Base-by-base conservation (phyloP, 2,797 vertebrate genomes). In the Etheostoma perlongum region DNA sequence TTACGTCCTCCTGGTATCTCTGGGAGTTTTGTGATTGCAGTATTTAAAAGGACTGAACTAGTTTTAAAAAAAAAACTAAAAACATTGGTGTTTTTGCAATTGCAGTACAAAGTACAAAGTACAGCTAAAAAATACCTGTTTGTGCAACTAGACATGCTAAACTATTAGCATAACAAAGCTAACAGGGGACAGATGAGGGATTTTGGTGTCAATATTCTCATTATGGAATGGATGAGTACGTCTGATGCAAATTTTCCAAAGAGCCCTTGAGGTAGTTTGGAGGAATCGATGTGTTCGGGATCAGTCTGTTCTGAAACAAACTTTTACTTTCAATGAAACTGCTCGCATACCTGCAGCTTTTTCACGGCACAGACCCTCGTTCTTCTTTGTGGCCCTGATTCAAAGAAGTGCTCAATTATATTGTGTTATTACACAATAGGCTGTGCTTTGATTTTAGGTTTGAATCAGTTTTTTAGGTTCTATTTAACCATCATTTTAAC, bases 191-290 rank as follows among this genome's bases (percentile, higher is more conserved):
- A 40, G 25, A 14, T 27, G 9, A 21, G 47, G 19, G 46, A 47
- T 15, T 40, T 51, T 65, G 18, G 18, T 40, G 46, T 71, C 15
- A 44, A n/a, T 23, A 11, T 61, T 54, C 36, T 23, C 12, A 44
- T 44, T 44, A 11, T 40, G 36, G 10, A 49, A 25, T 0, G 1
- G 21, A 25, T 5, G 2, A 68, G 9, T 19, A 14, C 30, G 42
- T 14, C 3, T 48, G 19, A 36, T n/a, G 33, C 42, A 0, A 3
- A 30, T 74, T 67, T 57, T 55, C 69, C 80, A 85, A 67, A 82
- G 23, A 73, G 16, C 36, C 49, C 5, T 47, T 14, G 18, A 10
- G 6, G 6, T 0, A 4, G 2, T 30, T 18, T 4, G 9, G 3
- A 7, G 58, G 52, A 51, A 14, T 36, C 5, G 6, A 30, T 30